These are phyloP conservation scores for Orestias chungarensis DNA, from an alignment of 2,797 vertebrate genomes.

Conservation along the genomic window DNA sequence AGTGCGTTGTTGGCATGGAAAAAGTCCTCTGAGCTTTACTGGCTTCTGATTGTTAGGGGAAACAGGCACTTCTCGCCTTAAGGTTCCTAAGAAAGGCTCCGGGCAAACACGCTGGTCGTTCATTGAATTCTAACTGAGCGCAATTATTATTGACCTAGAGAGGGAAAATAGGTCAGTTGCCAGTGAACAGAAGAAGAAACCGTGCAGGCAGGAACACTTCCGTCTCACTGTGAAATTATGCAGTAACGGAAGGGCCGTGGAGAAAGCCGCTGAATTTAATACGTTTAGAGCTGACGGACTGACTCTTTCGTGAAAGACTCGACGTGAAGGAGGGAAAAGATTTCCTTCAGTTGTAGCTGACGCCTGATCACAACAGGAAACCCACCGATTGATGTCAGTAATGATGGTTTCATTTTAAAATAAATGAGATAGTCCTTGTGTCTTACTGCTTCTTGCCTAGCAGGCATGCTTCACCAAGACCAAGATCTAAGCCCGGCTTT, in stretches of 20 bases:
- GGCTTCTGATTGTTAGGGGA: constrained; percentile 59
- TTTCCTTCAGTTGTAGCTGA: background rate
- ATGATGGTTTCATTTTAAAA: constrained; percentile 27
- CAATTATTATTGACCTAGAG: constrained; percentile 15
- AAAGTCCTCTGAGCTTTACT: constrained; percentile 67
- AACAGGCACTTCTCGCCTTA: constrained; percentile 45
- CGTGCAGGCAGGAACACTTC: constrained; percentile 12
- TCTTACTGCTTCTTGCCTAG: constrained; percentile 29
- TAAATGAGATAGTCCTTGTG: constrained; percentile 4
- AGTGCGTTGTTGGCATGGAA: constrained; percentile 75
- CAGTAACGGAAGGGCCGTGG: constrained; percentile 17
- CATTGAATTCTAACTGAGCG: constrained; percentile 31
- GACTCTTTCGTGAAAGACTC: constrained; percentile 2
- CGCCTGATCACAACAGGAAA: constrained; percentile 14
- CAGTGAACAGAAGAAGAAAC: constrained; percentile 22
- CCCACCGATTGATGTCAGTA: constrained; percentile 25
- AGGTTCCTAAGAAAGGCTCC: constrained; percentile 45
- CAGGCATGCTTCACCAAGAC: constrained; percentile 2
- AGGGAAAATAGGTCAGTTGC: constrained; percentile 3
- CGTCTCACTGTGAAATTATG: constrained; percentile 21
- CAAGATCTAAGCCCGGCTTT: constrained; percentile 20
- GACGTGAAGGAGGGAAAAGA: background rate
- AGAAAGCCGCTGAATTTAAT: constrained; percentile 28
- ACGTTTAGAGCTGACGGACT: constrained; percentile 3
- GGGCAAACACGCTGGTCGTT: constrained; percentile 43